Conservation (phyloP, 1,140 invertebrate species). For the Apolygus lucorum region DNA sequence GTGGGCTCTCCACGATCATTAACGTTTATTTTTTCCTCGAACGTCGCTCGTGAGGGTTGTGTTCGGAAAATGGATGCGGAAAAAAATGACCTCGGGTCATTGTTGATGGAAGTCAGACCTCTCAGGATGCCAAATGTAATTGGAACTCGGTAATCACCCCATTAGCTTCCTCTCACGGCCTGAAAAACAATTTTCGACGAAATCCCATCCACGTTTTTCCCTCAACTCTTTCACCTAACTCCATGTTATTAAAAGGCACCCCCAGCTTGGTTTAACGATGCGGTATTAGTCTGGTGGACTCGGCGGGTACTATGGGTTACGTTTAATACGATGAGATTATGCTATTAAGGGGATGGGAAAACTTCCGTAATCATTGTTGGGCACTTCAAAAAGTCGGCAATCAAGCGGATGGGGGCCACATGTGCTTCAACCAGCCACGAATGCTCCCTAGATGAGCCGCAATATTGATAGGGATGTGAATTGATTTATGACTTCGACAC, state of each 20-base stretch:
- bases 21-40: neutral
- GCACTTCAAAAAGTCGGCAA: too few relatives aligned
- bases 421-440: too few relatives aligned
- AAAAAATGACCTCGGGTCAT: slow-evolving; percentile 13
- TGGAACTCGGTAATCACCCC: slow-evolving; percentile 23
- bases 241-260: neutral
- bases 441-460: too few relatives aligned
- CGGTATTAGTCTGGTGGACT: neutral
- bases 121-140: slow-evolving; percentile 22
- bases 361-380: neutral
- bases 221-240: neutral
- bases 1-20: neutral
- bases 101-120: slow-evolving; percentile 21
- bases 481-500: too few relatives aligned
- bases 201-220: too few relatives aligned
- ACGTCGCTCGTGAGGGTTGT: neutral
- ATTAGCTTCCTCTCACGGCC: slow-evolving; percentile 14
- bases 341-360: neutral
- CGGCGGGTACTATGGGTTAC: neutral
- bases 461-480: too few relatives aligned
- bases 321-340: neutral
- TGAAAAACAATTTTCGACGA: slow-evolving; percentile 17
- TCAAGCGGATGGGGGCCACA: too few relatives aligned
- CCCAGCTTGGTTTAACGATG: neutral
- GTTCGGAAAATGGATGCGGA: slow-evolving; percentile 4